phyloP scores from a whole-genome alignment of 2,888 invertebrate genomes.

The Heliconius aoede region DNA sequence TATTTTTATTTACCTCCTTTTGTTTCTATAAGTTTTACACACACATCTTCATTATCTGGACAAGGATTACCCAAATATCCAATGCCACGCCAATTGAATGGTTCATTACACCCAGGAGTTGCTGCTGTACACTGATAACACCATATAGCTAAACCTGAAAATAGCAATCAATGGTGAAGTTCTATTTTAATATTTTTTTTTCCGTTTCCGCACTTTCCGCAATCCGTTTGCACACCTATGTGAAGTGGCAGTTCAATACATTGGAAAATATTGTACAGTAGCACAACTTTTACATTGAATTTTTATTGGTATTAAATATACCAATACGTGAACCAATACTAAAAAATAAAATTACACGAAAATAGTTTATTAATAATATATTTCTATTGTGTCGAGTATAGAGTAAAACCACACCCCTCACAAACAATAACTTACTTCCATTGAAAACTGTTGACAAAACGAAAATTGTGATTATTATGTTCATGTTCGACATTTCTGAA shows the following conservation, averaged over 20 bases:
- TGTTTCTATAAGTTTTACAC: slow-evolving; percentile 93
- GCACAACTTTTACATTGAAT: not conserved
- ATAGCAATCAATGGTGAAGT: not conserved
- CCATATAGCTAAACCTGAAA: slow-evolving; percentile 86
- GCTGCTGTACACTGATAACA: slow-evolving; percentile 96
- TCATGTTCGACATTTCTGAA: slow-evolving; percentile 9
- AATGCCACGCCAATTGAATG: slow-evolving; percentile 91
- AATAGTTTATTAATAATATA: not conserved
- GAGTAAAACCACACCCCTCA: slow-evolving; percentile 47
- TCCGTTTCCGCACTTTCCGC: too few species aligned
- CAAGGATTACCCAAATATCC: slow-evolving; percentile 91
- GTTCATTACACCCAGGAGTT: slow-evolving; percentile 93
- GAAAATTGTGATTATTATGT: slow-evolving; percentile 4
- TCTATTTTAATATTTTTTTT: not conserved
- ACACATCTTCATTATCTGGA: slow-evolving; percentile 92
- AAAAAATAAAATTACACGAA: not conserved
- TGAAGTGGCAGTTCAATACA: not conserved
- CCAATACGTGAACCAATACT: not conserved
- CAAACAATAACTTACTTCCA: slow-evolving; percentile 29
- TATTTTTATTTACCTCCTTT: slow-evolving; percentile 87
- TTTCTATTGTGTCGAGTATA: not conserved
- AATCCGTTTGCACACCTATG: too few species aligned
- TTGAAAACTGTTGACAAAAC: slow-evolving; percentile 16
- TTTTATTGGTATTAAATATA: not conserved
- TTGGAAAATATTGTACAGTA: not conserved